phyloP scores from a whole-genome alignment of 2,113 vertebrate genomes.

The Coptodon rendalli region DNA sequence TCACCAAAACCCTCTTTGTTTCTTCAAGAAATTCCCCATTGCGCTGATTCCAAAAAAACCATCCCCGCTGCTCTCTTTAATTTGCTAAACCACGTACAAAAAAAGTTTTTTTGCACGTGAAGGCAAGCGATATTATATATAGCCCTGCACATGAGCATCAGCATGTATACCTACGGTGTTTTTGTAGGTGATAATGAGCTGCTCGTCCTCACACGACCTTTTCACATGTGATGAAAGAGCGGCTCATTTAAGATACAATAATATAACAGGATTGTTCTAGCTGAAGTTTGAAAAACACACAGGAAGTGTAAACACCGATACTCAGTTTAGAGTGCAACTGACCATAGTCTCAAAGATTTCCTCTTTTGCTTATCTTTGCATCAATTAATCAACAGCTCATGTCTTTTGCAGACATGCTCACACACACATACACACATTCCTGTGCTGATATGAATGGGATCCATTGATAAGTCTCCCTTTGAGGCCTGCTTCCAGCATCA shows the following conservation, averaged over 20 bases:
- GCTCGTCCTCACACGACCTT: background rate
- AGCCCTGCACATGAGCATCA: background rate
- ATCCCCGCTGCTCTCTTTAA: background rate
- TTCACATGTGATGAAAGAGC: background rate
- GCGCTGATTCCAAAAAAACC: background rate
- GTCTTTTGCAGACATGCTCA: background rate
- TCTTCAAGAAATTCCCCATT: background rate
- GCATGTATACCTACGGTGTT: background rate
- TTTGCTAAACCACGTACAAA: background rate
- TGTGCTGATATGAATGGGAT: constrained; percentile 53
- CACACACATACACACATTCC: constrained; percentile 29
- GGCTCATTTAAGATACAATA: background rate
- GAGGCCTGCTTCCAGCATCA: constrained; percentile 46
- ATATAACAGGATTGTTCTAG: background rate
- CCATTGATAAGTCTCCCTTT: constrained; percentile 55
- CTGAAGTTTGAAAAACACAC: background rate
- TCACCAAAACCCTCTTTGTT: background rate
- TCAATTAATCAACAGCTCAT: constrained; percentile 51
- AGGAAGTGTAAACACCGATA: background rate
- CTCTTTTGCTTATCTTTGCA: constrained; percentile 27
- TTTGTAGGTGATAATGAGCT: background rate
- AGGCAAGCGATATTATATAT: background rate
- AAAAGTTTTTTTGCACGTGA: background rate
- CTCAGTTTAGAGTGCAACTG: constrained; percentile 17
- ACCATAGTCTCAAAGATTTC: constrained; percentile 33